Percentiles rank a stretch among this genome's conserved stretches.
These are phyloP conservation scores for Euzophera pinguis DNA, from an alignment of 2,888 invertebrate species.

Conservation along the genomic window DNA sequence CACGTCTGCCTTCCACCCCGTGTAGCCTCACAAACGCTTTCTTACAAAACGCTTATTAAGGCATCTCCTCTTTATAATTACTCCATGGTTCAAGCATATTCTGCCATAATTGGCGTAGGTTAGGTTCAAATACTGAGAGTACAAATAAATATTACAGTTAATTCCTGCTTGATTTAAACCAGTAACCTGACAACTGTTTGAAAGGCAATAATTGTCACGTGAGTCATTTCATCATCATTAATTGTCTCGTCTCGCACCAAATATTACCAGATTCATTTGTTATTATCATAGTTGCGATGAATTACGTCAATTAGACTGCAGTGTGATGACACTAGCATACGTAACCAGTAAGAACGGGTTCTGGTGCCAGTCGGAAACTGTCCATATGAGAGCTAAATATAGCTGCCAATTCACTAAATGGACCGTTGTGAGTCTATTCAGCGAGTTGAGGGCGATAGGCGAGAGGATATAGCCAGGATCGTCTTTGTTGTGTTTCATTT, in stretches of 20 bases:
- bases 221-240: neutral
- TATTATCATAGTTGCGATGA: neutral
- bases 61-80: too few species aligned
- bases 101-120: too few species aligned
- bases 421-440: neutral
- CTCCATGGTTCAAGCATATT: too few species aligned
- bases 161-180: neutral
- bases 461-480: neutral
- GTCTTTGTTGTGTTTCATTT: neutral
- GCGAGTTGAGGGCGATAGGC: neutral
- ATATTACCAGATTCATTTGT: constrained; percentile 2
- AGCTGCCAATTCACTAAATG: constrained; percentile 30
- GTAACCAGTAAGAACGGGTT: neutral
- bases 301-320: constrained; percentile 6
- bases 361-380: neutral
- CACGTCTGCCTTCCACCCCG: too few species aligned
- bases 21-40: too few species aligned
- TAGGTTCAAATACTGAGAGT: too few species aligned
- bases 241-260: neutral
- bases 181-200: neutral
- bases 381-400: constrained; percentile 32
- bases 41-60: too few species aligned
- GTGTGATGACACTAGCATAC: neutral
- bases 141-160: too few species aligned
- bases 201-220: neutral